Conservation (phyloP, 2,113 vertebrate species). For the Mus pahari region DNA sequence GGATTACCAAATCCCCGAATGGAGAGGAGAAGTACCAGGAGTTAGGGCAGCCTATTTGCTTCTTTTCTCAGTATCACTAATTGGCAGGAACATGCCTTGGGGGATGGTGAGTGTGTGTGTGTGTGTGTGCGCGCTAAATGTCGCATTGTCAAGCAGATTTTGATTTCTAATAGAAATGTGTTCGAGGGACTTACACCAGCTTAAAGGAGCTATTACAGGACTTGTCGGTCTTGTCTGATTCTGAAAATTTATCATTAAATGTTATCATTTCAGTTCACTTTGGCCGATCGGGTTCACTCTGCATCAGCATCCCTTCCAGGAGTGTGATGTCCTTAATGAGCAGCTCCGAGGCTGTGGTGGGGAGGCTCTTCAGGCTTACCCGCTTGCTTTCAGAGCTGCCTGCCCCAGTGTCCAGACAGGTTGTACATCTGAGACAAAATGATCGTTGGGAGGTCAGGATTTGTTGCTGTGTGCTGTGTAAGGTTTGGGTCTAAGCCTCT, state of each 20-base stretch:
- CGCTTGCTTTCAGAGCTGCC: conserved; percentile 56
- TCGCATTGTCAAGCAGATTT: conserved; percentile 41
- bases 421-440: conserved; percentile 46
- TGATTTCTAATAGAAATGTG: conserved; percentile 41
- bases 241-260: conserved; percentile 48
- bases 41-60: neutral
- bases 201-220: neutral
- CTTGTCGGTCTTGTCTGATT: conserved; percentile 64
- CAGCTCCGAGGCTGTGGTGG: conserved; percentile 39
- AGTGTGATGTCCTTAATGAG: conserved; percentile 65
- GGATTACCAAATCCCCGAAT: neutral
- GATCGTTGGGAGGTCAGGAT: conserved; percentile 52
- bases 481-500: neutral
- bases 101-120: neutral
- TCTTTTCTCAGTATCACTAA: neutral
- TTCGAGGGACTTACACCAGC: conserved; percentile 3
- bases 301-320: conserved; percentile 54
- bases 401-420: conserved; percentile 44
- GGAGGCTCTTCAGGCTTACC: conserved; percentile 39
- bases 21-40: neutral
- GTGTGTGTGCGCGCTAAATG: neutral
- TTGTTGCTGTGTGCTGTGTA: conserved; percentile 38
- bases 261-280: conserved; percentile 65
- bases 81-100: conserved; percentile 17
- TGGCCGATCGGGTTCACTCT: conserved; percentile 45